Evolutionary conservation across 2,113 vertebrate genomes (phyloP), one percentile per base, ranked within the genome.

Genomic region (Leuciscus idus): DNA sequence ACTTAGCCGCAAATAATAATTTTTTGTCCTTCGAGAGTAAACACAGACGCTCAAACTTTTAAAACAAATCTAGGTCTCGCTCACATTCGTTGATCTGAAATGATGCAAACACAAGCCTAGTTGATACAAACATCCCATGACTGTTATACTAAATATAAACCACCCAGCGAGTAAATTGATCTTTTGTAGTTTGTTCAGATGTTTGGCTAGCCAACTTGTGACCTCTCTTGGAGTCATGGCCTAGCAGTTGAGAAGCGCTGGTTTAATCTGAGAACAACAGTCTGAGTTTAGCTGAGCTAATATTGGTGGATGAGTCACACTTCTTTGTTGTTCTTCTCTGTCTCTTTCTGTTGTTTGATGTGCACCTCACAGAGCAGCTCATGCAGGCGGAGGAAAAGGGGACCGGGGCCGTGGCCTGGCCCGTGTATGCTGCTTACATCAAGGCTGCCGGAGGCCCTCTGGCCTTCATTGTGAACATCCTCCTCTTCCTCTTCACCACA

Each of bases 311-410:
- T 50, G 75, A 72, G 48, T 83, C 84, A 86, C 59, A 5, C 15
- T 26, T 26, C 19, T 72, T 36, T 61, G 6, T 75, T 85, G 11
- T 50, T 83, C 52, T 46, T 66, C 57, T 81, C 26, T 10, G 43
- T 66, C 62, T 55, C 33, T 48, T 64, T 48, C 6, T 82, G 26
- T 30, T 50, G 17, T 85, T 64, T 85, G 48, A 76, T 86, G 66
- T 43, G 2, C 13, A 4, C 55, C 59, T 55, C 88, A 80, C 74
- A 95, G 95, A 83, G 12, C 89, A 85, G 83, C 90, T 96, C 84
- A 96, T 96, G 94, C 93, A 94, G 88, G 90, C 91, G 6, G 96
- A 96, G 81, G 95, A 96, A 86, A 95, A 94, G 80, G 92, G 94
- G 46, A 90, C 89, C 3, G 95, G 95, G 5, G 92, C 94, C 0